phyloP scores from a whole-genome alignment of 2,888 invertebrate species.

The Nomada goodeniana region DNA sequence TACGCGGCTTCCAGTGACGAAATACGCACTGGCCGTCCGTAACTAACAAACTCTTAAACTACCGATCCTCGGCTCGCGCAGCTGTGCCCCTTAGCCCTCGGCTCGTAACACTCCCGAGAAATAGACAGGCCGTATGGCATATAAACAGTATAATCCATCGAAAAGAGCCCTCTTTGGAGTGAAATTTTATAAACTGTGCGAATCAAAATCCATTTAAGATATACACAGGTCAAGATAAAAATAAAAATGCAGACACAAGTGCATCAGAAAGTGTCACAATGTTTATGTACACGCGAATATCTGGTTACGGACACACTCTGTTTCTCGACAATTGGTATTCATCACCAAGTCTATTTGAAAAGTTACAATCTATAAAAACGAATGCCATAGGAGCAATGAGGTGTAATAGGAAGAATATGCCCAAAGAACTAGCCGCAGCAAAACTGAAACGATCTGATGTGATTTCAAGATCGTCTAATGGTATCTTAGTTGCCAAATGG shows the following conservation, averaged over 20 bases:
- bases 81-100: too few species aligned
- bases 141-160: conserved; percentile 47
- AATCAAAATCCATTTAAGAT: conserved; percentile 63
- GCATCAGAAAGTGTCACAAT: conserved; percentile 45
- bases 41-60: too few species aligned
- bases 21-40: too few species aligned
- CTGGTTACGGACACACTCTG: conserved; percentile 41
- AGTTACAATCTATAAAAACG: conserved; percentile 21
- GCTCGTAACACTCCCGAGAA: conserved; percentile 61
- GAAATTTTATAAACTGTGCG: conserved; percentile 72
- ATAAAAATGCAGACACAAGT: conserved; percentile 33
- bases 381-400: conserved; percentile 36
- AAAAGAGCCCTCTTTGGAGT: conserved; percentile 70
- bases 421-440: conserved; percentile 36
- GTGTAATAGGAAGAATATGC: conserved; percentile 34
- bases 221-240: conserved; percentile 50
- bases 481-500: conserved; percentile 48
- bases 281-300: conserved; percentile 18
- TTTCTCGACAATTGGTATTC: conserved; percentile 40
- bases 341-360: conserved; percentile 39
- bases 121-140: conserved; percentile 66
- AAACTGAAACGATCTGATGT: conserved; percentile 31
- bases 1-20: too few species aligned
- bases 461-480: conserved; percentile 34
- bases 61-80: too few species aligned